These are phyloP conservation scores for Lipophrys pholis DNA, from an alignment of 2,113 vertebrate genomes.

Conservation along the genomic window DNA sequence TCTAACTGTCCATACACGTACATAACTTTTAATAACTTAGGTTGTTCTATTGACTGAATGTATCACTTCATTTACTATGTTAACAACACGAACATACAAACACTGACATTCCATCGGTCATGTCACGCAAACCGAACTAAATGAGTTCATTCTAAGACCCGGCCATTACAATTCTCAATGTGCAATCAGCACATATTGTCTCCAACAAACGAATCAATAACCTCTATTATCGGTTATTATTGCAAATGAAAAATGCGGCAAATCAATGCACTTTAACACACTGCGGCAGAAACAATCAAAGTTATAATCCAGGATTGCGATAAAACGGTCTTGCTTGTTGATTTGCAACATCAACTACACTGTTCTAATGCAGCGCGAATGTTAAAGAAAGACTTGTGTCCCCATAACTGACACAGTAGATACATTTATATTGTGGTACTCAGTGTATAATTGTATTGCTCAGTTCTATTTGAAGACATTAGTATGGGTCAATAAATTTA, in stretches of 20 bases:
- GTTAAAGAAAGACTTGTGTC: not conserved
- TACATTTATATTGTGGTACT: not conserved
- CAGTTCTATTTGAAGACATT: conserved; percentile 6
- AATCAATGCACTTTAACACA: not conserved
- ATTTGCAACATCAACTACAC: not conserved
- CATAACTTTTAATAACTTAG: too few species aligned
- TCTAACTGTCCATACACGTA: too few species aligned
- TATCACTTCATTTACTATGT: too few species aligned
- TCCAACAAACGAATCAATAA: not conserved
- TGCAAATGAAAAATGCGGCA: not conserved
- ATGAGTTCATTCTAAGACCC: too few species aligned
- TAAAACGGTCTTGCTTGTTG: not conserved
- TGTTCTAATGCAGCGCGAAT: not conserved
- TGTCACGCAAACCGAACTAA: too few species aligned
- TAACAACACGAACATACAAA: too few species aligned
- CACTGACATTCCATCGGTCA: too few species aligned
- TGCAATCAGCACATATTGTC: not conserved
- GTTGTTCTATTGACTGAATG: too few species aligned
- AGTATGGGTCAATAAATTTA: not conserved
- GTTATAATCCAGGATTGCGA: not conserved
- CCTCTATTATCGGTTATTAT: not conserved
- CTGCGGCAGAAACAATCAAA: not conserved
- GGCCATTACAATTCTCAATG: too few species aligned
- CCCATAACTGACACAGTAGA: not conserved
- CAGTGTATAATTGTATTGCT: not conserved